phyloP scores from a whole-genome alignment of 1,140 invertebrate genomes.

The Hypothenemus hampei region DNA sequence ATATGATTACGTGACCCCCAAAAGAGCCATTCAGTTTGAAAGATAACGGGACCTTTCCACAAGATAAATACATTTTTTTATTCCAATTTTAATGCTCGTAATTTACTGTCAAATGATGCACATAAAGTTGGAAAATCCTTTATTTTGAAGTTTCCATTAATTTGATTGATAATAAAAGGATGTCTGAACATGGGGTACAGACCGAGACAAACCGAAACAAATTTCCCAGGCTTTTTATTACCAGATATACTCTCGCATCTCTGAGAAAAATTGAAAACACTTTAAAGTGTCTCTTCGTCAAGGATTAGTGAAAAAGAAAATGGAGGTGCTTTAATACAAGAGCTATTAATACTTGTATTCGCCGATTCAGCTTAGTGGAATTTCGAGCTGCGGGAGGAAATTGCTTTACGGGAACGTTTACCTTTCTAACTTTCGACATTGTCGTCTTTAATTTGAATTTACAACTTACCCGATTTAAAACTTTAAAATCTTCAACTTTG shows the following conservation, averaged over 20 bases:
- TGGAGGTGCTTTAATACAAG: neutral
- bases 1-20: neutral
- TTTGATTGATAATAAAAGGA: no score
- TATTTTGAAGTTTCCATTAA: no score
- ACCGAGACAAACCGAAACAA: no score
- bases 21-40: neutral
- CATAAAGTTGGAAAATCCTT: no score
- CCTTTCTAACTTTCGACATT: neutral
- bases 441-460: neutral
- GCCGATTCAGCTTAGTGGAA: neutral
- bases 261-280: neutral
- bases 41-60: no score
- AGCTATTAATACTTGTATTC: neutral
- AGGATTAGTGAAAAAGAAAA: neutral
- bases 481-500: neutral
- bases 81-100: no score
- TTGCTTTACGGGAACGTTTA: neutral
- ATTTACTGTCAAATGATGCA: no score
- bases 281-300: conserved; percentile 2
- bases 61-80: no score
- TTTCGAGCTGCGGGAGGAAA: neutral
- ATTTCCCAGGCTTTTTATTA: no score
- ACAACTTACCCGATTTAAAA: neutral
- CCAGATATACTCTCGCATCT: neutral
- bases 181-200: no score